Evolutionary conservation across 2,888 invertebrate genomes (phyloP).

Genomic region (Pantelozetes paolii): DNA sequence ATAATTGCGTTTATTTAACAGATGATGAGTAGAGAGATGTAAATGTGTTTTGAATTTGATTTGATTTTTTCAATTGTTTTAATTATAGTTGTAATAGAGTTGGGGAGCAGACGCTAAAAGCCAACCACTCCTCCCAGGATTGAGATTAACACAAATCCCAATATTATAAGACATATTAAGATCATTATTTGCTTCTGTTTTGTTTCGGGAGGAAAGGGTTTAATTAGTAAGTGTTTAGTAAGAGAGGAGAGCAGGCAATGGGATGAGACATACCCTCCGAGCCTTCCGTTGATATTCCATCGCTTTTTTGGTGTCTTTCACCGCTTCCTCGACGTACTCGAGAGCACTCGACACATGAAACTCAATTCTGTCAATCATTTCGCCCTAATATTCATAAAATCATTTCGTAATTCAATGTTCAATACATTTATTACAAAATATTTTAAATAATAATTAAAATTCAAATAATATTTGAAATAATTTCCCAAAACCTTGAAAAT

Average conservation of each 20-base stretch:
- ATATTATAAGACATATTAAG: slow-evolving; percentile 77
- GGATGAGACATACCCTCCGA: slow-evolving; percentile 47
- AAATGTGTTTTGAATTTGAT: not conserved
- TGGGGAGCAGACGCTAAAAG: slow-evolving; percentile 5
- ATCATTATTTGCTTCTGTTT: slow-evolving; percentile 88
- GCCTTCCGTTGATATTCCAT: slow-evolving; percentile 60
- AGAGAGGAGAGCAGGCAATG: too few relatives aligned
- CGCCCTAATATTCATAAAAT: slow-evolving; percentile 64
- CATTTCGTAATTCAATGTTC: slow-evolving; percentile 98
- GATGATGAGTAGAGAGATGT: slow-evolving; percentile 18
- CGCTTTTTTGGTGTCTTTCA: slow-evolving; percentile 59
- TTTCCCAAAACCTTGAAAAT: too few relatives aligned
- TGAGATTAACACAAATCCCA: slow-evolving; percentile 67
- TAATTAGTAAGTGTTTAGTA: too few relatives aligned
- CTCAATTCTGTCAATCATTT: slow-evolving; percentile 60
- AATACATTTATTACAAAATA: not conserved
- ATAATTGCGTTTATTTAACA: slow-evolving; percentile 16
- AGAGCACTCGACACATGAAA: slow-evolving; percentile 60
- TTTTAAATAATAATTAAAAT: not conserved
- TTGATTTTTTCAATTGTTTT: not conserved
- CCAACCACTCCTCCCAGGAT: slow-evolving; percentile 46
- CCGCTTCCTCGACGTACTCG: slow-evolving; percentile 59
- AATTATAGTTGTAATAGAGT: not conserved
- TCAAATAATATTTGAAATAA: not conserved
- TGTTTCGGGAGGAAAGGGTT: too few relatives aligned